Evolutionary conservation across 2,113 vertebrate genomes (phyloP).

Genomic region (Notarius quadriscutis): DNA sequence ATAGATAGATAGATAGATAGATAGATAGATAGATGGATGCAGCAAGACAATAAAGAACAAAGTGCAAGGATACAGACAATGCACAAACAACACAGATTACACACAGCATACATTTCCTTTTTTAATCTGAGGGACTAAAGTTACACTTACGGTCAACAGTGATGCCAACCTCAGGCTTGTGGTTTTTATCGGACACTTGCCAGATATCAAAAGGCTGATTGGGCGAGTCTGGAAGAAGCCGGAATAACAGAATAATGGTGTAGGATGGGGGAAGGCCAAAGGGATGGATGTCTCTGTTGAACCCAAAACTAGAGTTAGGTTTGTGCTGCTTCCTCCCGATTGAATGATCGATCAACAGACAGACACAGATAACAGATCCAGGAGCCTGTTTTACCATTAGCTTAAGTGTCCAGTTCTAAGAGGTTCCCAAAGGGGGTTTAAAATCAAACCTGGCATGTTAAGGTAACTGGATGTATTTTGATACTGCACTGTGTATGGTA

Average conservation of each 20-base stretch:
- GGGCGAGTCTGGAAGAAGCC: slow-evolving; percentile 87
- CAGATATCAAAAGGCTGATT: slow-evolving; percentile 90
- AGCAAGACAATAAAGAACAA: neutral
- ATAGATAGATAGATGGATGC: neutral
- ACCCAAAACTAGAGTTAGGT: slow-evolving; percentile 27
- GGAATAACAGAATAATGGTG: slow-evolving; percentile 91
- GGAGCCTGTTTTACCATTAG: neutral
- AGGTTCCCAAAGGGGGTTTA: neutral
- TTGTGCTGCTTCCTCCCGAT: neutral
- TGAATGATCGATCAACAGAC: no score
- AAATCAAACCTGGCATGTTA: slow-evolving; percentile 15
- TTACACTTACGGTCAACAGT: slow-evolving; percentile 85
- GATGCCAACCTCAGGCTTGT: slow-evolving; percentile 90
- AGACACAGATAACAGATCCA: neutral
- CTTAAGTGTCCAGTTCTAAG: neutral
- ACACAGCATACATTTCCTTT: neutral
- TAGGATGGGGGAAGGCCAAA: slow-evolving; percentile 85
- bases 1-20: neutral
- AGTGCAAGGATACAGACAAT: neutral
- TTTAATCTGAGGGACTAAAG: neutral
- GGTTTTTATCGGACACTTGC: slow-evolving; percentile 90
- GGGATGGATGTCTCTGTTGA: slow-evolving; percentile 88
- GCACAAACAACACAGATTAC: neutral
- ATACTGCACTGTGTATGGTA: slow-evolving; percentile 19
- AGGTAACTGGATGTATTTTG: slow-evolving; percentile 19